These are phyloP conservation scores for Monochamus saltuarius DNA, from an alignment of 1,140 invertebrate genomes.

Conservation along the genomic window DNA sequence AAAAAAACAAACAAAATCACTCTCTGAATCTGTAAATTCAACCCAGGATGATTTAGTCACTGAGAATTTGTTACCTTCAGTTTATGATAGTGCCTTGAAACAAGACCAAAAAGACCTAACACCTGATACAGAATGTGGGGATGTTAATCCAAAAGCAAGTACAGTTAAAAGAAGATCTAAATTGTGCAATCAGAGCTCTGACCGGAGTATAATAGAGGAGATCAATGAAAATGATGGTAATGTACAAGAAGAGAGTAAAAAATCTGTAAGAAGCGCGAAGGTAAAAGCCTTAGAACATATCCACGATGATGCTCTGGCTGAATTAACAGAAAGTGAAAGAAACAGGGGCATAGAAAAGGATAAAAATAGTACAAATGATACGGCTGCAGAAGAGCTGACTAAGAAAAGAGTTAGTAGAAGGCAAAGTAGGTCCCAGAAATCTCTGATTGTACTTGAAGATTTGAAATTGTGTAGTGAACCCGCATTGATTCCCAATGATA, in stretches of 20 bases:
- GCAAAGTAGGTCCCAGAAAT: not conserved
- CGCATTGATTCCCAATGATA: not conserved
- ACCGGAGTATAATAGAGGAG: not conserved
- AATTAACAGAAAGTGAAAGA: conserved; percentile 9
- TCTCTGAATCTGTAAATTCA: no score
- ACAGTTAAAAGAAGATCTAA: conserved; percentile 1
- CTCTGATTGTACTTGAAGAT: not conserved
- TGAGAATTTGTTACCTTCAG: no score
- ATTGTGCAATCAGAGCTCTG: conserved; percentile 14
- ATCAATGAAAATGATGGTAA: conserved; percentile 1
- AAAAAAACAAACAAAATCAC: not conserved
- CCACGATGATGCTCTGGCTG: conserved; percentile 20
- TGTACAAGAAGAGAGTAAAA: conserved; percentile 6
- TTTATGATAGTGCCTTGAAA: no score
- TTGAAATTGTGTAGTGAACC: not conserved
- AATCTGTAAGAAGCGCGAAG: conserved; percentile 25
- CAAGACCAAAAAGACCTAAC: no score
- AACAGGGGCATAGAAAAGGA: not conserved
- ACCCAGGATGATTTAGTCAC: no score
- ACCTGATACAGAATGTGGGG: not conserved
- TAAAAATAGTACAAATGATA: not conserved
- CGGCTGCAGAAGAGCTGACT: not conserved
- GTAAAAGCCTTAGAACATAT: conserved; percentile 31
- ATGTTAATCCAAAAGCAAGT: not conserved
- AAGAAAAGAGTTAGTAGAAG: not conserved